Evolutionary conservation across 2,888 invertebrate genomes (phyloP).

Genomic region (Yponomeuta evonymella): DNA sequence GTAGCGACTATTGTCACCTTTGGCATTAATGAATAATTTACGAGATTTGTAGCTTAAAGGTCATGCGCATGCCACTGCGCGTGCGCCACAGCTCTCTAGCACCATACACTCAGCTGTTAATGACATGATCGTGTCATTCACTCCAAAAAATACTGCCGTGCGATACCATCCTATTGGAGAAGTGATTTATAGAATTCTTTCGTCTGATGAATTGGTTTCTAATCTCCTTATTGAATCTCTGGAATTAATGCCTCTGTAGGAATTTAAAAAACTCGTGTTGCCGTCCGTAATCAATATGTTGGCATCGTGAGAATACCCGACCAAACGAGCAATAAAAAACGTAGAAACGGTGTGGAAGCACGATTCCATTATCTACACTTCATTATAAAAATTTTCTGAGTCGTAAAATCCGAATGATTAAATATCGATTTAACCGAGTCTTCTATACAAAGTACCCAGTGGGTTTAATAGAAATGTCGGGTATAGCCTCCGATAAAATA

Average conservation of each 20-base stretch:
- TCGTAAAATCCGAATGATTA: neutral
- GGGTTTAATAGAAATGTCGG: neutral
- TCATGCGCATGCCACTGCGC: neutral
- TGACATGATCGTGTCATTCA: neutral
- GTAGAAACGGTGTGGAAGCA: neutral
- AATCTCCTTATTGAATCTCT: neutral
- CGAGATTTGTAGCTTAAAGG: neutral
- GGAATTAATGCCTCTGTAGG: neutral
- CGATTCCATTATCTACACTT: neutral
- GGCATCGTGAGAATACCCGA: neutral
- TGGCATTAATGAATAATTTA: neutral
- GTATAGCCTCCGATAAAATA: neutral
- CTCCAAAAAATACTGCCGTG: neutral
- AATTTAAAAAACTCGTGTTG: neutral
- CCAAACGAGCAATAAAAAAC: neutral
- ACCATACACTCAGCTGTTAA: neutral
- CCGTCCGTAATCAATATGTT: neutral
- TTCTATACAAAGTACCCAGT: neutral
- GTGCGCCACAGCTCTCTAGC: too few relatives aligned
- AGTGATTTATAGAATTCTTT: neutral
- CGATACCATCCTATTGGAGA: neutral
- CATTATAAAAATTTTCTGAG: neutral
- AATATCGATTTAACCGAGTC: neutral
- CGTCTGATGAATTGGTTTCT: neutral
- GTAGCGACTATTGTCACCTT: neutral